Percentiles rank a stretch among this genome's conserved stretches.
phyloP scores from a whole-genome alignment of 2,113 vertebrate species.

The Chlorodrepanis virens region DNA sequence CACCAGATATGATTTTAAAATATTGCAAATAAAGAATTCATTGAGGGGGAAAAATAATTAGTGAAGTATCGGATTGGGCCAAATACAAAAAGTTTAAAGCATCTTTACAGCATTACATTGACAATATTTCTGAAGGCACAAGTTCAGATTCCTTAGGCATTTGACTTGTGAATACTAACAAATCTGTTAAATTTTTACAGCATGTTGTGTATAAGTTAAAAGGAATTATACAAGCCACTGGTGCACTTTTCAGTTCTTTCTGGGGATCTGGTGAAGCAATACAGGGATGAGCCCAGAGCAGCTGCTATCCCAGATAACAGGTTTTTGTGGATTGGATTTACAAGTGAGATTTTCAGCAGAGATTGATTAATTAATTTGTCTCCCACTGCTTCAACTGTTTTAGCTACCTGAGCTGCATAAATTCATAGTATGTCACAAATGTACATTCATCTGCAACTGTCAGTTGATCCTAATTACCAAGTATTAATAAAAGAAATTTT shows the following conservation, averaged over 20 bases:
- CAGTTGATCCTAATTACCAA: slow-evolving; percentile 8
- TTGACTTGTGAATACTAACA: slow-evolving; percentile 60
- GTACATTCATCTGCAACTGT: background rate
- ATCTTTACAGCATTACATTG: slow-evolving; percentile 42
- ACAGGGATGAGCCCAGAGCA: background rate
- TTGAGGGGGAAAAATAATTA: background rate
- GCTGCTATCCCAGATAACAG: background rate
- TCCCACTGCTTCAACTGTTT: background rate
- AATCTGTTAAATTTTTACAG: slow-evolving; percentile 56
- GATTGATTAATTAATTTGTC: background rate
- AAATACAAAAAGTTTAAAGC: slow-evolving; percentile 33
- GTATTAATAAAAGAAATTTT: slow-evolving; percentile 20
- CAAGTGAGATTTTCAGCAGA: background rate
- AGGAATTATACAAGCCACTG: slow-evolving; percentile 56
- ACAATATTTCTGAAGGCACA: slow-evolving; percentile 38
- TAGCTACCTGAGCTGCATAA: slow-evolving; percentile 3
- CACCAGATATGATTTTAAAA: slow-evolving; percentile 64
- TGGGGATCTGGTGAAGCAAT: slow-evolving; percentile 30
- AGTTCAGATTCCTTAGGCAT: slow-evolving; percentile 33
- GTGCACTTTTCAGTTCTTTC: slow-evolving; percentile 60
- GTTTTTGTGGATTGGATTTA: background rate
- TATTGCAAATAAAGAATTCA: slow-evolving; percentile 25
- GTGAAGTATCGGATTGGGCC: slow-evolving; percentile 41
- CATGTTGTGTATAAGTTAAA: slow-evolving; percentile 67
- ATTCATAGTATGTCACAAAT: background rate